Conservation (phyloP, 2,888 invertebrate species). For the Petrolisthes manimaculis region DNA sequence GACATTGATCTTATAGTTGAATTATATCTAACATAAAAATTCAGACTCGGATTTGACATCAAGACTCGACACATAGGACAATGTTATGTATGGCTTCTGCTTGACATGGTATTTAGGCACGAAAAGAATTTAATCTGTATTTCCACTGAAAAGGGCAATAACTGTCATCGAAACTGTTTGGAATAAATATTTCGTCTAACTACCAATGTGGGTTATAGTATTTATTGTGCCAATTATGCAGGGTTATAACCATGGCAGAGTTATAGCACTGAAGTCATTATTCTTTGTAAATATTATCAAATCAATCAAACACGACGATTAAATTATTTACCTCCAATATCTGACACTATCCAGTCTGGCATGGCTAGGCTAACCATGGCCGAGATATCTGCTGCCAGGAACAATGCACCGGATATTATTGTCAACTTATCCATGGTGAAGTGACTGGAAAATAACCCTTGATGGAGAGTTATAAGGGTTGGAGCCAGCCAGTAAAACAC, state of each 20-base stretch:
- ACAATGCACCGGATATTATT: constrained; percentile 89
- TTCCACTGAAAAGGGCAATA: neutral
- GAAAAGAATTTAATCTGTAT: neutral
- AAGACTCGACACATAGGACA: neutral
- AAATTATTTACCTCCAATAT: constrained; percentile 83
- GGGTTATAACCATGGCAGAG: too few relatives aligned
- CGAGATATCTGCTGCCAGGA: constrained; percentile 92
- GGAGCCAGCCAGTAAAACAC: too few relatives aligned
- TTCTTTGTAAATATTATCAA: neutral
- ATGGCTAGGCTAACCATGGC: constrained; percentile 92
- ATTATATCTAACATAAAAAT: neutral
- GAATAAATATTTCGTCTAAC: neutral
- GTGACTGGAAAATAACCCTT: too few relatives aligned
- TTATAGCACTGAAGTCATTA: too few relatives aligned
- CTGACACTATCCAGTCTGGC: constrained; percentile 97
- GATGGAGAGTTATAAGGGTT: too few relatives aligned
- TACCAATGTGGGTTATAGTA: neutral
- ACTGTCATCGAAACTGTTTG: neutral
- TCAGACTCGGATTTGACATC: neutral
- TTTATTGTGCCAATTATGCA: constrained; percentile 16
- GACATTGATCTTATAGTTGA: neutral
- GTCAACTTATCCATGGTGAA: constrained; percentile 88
- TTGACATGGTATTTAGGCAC: neutral
- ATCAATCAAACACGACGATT: neutral
- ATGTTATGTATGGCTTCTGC: neutral